Conservation (phyloP, 2,113 vertebrate species). For the Phaethon lepturus region DNA sequence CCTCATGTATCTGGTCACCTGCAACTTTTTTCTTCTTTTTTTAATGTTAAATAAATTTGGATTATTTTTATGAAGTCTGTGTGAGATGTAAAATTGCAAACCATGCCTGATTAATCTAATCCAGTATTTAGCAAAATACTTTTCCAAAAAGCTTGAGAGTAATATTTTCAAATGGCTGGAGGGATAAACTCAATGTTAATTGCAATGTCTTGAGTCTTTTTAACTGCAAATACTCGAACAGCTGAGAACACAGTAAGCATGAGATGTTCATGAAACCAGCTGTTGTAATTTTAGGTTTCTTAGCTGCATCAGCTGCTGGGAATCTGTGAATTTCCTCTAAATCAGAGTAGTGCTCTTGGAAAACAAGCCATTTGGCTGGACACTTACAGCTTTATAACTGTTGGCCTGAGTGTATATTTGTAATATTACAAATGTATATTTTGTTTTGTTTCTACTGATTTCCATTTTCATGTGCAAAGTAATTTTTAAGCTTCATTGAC, state of each 20-base stretch:
- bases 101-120: neutral
- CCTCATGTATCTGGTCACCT: neutral
- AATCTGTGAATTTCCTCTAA: neutral
- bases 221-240: neutral
- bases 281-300: neutral
- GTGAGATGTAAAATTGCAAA: neutral
- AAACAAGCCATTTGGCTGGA: neutral
- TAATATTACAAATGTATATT: neutral
- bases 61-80: neutral
- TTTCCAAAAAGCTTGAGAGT: neutral
- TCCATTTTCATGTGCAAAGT: neutral
- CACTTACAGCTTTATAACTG: neutral
- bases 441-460: neutral
- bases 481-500: neutral
- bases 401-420: neutral
- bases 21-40: no score
- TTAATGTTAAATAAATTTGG: neutral
- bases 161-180: neutral
- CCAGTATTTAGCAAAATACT: neutral
- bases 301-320: neutral
- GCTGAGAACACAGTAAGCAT: neutral
- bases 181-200: neutral
- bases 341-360: neutral
- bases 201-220: neutral
- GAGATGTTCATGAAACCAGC: neutral